A percentile compares a stretch with the other conserved stretches of the same genome.
phyloP scores from a whole-genome alignment of 2,888 invertebrate genomes.

The Poecilobothrus nobilitatus region DNA sequence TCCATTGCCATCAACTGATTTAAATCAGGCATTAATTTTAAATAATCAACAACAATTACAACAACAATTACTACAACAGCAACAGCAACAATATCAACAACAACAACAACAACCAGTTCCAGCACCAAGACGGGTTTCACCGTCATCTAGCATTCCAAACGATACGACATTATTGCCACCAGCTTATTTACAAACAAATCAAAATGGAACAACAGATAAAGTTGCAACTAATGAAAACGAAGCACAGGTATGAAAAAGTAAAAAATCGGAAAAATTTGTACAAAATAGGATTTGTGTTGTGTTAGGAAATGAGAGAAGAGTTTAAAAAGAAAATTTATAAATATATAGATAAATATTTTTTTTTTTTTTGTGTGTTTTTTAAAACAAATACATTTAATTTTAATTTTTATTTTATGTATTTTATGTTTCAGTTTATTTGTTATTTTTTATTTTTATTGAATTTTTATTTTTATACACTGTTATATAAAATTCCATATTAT shows the following conservation, averaged over 20 bases:
- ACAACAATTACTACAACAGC: conserved; percentile 30
- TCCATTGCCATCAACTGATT: neutral
- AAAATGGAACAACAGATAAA: conserved; percentile 24
- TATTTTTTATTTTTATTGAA: too few relatives aligned
- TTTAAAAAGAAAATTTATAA: too few relatives aligned
- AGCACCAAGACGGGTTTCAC: conserved; percentile 42
- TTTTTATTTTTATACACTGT: too few relatives aligned
- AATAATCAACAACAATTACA: conserved; percentile 25
- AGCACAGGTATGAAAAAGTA: conserved; percentile 26
- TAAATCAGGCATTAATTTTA: conserved; percentile 21
- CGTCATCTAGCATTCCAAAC: conserved; percentile 47
- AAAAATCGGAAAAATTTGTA: conserved; percentile 2
- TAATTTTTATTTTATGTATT: too few relatives aligned
- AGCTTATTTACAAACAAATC: conserved; percentile 18
- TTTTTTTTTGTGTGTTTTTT: too few relatives aligned
- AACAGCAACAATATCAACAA: conserved; percentile 22
- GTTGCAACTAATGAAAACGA: conserved; percentile 21
- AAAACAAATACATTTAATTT: too few relatives aligned
- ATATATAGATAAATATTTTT: too few relatives aligned
- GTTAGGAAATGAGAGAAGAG: neutral
- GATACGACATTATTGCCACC: conserved; percentile 24
- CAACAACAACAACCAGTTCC: conserved; percentile 41
- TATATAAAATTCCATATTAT: too few relatives aligned
- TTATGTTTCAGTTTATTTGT: too few relatives aligned
- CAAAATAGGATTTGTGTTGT: neutral